These are phyloP conservation scores for Lamprotornis superbus DNA, from an alignment of 2,113 vertebrate species.

Conservation along the genomic window DNA sequence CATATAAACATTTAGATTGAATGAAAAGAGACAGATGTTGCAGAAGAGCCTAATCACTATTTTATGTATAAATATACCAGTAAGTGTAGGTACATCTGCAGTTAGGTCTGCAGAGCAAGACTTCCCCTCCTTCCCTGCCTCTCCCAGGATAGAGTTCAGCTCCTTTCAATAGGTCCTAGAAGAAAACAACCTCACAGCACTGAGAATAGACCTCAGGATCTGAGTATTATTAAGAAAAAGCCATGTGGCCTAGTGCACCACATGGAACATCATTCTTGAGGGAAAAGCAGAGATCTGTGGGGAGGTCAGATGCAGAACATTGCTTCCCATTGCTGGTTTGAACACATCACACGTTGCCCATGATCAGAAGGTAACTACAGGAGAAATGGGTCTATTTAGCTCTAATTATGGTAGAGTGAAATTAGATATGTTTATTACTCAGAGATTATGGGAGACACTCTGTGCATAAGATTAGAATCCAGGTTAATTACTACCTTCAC, in stretches of 20 bases:
- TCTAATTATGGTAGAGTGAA: conserved; percentile 2
- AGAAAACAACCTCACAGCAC: neutral
- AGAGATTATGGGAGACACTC: neutral
- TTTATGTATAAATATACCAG: neutral
- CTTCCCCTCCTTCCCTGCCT: neutral
- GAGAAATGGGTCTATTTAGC: neutral
- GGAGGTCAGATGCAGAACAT: neutral
- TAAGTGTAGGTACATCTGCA: neutral
- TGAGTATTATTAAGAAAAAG: neutral
- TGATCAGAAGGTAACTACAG: neutral
- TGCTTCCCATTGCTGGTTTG: neutral
- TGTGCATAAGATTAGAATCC: neutral
- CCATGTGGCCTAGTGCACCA: neutral
- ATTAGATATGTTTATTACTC: neutral
- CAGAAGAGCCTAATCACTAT: neutral
- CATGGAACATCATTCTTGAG: neutral
- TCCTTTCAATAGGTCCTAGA: neutral
- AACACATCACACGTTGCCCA: neutral
- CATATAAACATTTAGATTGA: neutral
- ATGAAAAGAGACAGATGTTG: neutral
- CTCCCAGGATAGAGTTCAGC: neutral
- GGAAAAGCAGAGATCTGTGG: neutral
- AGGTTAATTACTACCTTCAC: conserved; percentile 13
- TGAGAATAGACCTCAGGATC: neutral
- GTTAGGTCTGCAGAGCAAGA: neutral